Conservation (phyloP, 2,888 invertebrate species). For the Petrolisthes manimaculis region DNA sequence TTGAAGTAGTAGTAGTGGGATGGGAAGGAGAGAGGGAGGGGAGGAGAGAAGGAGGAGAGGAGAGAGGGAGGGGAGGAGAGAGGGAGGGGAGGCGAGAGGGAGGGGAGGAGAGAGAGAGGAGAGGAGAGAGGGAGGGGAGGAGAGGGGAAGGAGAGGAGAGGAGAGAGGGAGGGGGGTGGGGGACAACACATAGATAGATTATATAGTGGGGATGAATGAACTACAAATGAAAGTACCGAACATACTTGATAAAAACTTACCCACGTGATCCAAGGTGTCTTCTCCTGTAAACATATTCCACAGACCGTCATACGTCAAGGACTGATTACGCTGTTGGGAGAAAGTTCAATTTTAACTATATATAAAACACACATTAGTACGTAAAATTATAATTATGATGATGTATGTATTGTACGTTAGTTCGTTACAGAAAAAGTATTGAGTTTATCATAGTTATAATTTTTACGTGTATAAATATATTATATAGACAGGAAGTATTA, state of each 20-base stretch:
- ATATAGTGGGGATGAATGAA: too few species aligned
- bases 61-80: background rate
- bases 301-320: slow-evolving; percentile 79
- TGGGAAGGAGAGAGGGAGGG: background rate
- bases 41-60: background rate
- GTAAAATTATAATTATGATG: background rate
- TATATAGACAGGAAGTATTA: too few species aligned
- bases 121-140: background rate
- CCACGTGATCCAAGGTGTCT: slow-evolving; percentile 68
- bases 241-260: too few species aligned
- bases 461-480: background rate
- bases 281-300: slow-evolving; percentile 83
- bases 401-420: background rate
- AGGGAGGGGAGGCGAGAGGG: background rate
- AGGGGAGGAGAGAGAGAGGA: background rate
- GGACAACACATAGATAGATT: too few species aligned
- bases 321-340: slow-evolving; percentile 80
- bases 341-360: background rate
- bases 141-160: background rate
- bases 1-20: background rate
- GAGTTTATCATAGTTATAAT: background rate
- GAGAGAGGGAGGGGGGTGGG: background rate
- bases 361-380: background rate
- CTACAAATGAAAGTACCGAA: too few species aligned
- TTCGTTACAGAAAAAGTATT: too few species aligned